phyloP scores from a whole-genome alignment of 2,113 vertebrate species.

The Meriones unguiculatus region DNA sequence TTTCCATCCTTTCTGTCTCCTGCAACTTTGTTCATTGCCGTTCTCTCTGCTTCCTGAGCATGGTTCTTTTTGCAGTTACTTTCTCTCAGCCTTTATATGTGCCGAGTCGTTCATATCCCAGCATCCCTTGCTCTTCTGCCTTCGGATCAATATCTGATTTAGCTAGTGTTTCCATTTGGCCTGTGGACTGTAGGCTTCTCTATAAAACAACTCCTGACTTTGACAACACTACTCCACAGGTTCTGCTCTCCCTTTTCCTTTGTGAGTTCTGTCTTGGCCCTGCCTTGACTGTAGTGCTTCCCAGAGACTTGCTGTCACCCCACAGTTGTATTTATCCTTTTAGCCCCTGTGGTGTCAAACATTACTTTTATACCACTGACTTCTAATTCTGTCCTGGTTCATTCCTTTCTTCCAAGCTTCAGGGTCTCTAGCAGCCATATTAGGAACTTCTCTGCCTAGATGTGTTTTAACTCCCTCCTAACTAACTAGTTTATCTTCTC shows the following conservation, averaged over 20 bases:
- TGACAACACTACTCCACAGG: not conserved
- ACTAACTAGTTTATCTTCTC: not conserved
- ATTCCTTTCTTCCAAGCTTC: not conserved
- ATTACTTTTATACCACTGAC: rapidly evolving
- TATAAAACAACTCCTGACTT: not conserved
- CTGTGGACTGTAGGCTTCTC: not conserved
- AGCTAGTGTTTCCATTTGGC: not conserved
- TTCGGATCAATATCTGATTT: not conserved
- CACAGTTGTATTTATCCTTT: not conserved
- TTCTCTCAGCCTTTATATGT: not conserved
- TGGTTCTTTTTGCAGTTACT: not conserved
- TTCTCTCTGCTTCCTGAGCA: not conserved
- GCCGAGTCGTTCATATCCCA: not conserved
- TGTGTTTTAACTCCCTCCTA: not conserved
- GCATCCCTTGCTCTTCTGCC: not conserved
- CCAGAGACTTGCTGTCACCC: not conserved
- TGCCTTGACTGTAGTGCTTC: not conserved
- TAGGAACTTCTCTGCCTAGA: not conserved
- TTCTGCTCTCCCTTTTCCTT: not conserved
- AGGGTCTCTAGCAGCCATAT: not conserved
- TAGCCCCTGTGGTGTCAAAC: not conserved
- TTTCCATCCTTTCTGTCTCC: too few relatives aligned
- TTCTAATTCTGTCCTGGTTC: not conserved
- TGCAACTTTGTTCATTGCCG: too few relatives aligned
- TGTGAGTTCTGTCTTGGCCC: not conserved